Evolutionary conservation across 2,888 invertebrate genomes (phyloP), one percentile per base, ranked within the genome.

Genomic region (Stictocephala bisonia): DNA sequence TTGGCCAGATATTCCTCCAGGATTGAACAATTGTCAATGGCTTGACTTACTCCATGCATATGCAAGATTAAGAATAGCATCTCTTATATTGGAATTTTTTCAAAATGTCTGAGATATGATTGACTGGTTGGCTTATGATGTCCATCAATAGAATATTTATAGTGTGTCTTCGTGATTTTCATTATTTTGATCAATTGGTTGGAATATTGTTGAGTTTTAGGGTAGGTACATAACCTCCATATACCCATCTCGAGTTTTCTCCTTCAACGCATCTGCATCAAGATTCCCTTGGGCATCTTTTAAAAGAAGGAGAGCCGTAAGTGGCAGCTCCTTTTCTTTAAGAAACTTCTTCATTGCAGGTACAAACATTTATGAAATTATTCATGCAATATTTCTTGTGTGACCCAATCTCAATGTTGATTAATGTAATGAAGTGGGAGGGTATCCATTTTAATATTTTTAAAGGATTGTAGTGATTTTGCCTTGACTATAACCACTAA

Each of bases 191-290:
- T 26, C n/a, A 22, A 56, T 26, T n/a, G 56, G 24, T 7, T 56
- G 56, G 26, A 56, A 29, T 9, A 27, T 13, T 15, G 56, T 56
- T 56, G 56, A 24, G 26, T 56, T 56, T 56, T 2, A 13, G 22
- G 56, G 26, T 15, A 56, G 26, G 26, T 56, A 56, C 56, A 56
- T 27, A 24, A 29, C 27, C 26, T 56, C 56, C 13, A 56, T 56
- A 26, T 56, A 56, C 27, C 44, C 24, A 56, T 56, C 27, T 24
- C 1, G 2, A 3, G 56, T 56, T 27, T 56, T 56, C 22, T 24
- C 56, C 26, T 13, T 56, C 9, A 56, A 29, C 26, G 22, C 56
- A 9, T 56, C 56, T 3, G 15, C 26, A 29, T 56, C 56, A n/a
- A 27, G 56, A 56, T 56, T 22, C 13, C 56, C 24, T 24, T 22